phyloP scores from a whole-genome alignment of 53 echinoderm and acorn worm genomes.

The Pentamera pediparva region DNA sequence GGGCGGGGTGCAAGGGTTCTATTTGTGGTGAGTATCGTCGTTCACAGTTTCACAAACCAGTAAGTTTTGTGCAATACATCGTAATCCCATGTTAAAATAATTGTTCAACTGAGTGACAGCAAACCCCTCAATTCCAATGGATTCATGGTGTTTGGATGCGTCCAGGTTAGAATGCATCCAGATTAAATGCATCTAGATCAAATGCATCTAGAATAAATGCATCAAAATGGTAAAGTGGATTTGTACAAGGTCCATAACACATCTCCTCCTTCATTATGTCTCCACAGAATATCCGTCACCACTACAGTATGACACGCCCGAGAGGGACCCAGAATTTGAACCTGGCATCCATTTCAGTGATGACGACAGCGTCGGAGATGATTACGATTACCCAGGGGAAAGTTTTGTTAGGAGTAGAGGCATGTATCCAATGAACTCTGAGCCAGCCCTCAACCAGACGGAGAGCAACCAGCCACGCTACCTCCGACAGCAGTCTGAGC shows the following conservation, averaged over 20 bases:
- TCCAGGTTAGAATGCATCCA: too few relatives aligned
- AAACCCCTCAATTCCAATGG: background rate
- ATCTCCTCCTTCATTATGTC: background rate
- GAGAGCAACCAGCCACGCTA: background rate
- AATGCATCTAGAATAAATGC: too few relatives aligned
- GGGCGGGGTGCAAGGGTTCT: too few relatives aligned
- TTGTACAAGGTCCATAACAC: too few relatives aligned
- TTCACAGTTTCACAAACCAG: too few relatives aligned
- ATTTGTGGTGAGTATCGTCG: too few relatives aligned
- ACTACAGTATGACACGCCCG: background rate
- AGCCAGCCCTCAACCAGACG: slow-evolving; percentile 10
- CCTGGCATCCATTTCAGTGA: slow-evolving; percentile 21
- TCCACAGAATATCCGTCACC: slow-evolving; percentile 6
- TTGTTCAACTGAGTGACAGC: too few relatives aligned
- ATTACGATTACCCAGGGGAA: background rate
- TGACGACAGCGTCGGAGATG: background rate
- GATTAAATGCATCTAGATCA: too few relatives aligned
- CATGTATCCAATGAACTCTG: background rate
- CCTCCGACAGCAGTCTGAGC: background rate
- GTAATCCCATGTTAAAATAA: too few relatives aligned
- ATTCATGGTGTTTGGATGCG: background rate
- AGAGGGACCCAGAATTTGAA: background rate
- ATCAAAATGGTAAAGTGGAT: too few relatives aligned
- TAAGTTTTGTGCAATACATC: too few relatives aligned
- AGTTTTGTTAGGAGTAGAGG: background rate